Percentiles rank a stretch among this genome's conserved stretches.
Conservation (phyloP, 2,888 invertebrate genomes). For the Malthinus flaveolus region DNA sequence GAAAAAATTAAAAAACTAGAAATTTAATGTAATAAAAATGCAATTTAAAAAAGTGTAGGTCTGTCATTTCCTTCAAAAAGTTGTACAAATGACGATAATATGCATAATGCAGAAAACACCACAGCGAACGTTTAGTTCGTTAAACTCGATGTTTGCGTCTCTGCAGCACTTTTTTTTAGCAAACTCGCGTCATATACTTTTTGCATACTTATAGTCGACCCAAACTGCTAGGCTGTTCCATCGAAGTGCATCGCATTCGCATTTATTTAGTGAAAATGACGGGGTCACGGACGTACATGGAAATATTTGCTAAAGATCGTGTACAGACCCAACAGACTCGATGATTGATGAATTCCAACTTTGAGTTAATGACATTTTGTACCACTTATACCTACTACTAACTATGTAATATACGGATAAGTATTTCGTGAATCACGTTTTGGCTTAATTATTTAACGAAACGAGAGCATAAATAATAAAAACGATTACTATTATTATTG, state of each 20-base stretch:
- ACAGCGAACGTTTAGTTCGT: conserved; percentile 19
- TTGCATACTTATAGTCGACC: conserved; percentile 28
- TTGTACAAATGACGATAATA: conserved; percentile 13
- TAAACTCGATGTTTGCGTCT: conserved; percentile 27
- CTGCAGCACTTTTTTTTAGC: conserved; percentile 11
- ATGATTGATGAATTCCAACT: conserved; percentile 25
- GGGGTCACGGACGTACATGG: conserved; percentile 25
- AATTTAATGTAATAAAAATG: no score
- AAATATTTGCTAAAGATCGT: not conserved
- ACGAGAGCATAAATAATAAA: conserved; percentile 24
- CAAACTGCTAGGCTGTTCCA: conserved; percentile 32
- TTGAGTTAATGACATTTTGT: conserved; percentile 15
- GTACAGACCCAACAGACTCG: conserved; percentile 9
- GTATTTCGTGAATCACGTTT: conserved; percentile 28
- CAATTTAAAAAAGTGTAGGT: no score
- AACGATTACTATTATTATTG: conserved; percentile 9
- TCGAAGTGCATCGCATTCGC: conserved; percentile 29
- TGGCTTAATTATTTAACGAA: conserved; percentile 24
- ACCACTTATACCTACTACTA: not conserved
- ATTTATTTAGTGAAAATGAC: conserved; percentile 31
- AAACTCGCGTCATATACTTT: conserved; percentile 25
- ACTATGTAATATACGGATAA: conserved; percentile 10
- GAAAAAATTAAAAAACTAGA: no score
- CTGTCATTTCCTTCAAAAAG: conserved; percentile 1
- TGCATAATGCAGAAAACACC: conserved; percentile 22